Evolutionary conservation across 2,113 vertebrate genomes (phyloP), one percentile per base, ranked within the genome.

Genomic region (Hippoglossus stenolepis): DNA sequence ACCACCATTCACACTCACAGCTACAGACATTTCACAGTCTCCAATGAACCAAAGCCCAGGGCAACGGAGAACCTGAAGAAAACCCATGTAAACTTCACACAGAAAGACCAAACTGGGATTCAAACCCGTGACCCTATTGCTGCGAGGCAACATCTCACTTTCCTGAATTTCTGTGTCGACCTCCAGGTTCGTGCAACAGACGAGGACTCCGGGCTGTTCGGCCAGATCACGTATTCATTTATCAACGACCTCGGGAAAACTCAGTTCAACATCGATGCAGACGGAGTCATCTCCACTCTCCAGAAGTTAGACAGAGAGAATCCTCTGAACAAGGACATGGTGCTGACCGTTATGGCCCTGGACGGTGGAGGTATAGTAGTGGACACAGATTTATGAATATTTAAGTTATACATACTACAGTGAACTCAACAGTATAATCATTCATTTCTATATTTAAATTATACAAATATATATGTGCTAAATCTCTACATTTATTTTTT

Each of bases 191-290:
- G 93, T 64, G 97, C 97, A 23, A 97, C 96, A 2, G 98, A 99
- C 1, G 96, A 96, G 9, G 98, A 99, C 88, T 95, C 95, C 0
- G 97, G 97, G 15, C 59, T 94, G 14, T 97, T 97, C 4, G 96
- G 98, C 8, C 96, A 97, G 84, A 93, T 99, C 88, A 96, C 92
- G 85, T 99, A 97, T 59, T 93, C 95, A 28, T 98, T 99, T 78
- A 94, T 98, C 86, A 98, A 98, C 63, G 97, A 99, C 80, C 94
- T 98, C 13, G 97, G 96, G 35, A 98, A 97, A 90, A 94, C 94
- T 54, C 91, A 96, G 64, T 99, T 99, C 89, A 89, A 85, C 63
- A 95, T 99, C 56, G 96, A 97, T 68, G 88, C 74, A 53, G 95
- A 96, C 57, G 98, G 98, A 1, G 92, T 96, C 83, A 95, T 99